Conservation (phyloP, 2,888 invertebrate species). For the Apotomis capreana region DNA sequence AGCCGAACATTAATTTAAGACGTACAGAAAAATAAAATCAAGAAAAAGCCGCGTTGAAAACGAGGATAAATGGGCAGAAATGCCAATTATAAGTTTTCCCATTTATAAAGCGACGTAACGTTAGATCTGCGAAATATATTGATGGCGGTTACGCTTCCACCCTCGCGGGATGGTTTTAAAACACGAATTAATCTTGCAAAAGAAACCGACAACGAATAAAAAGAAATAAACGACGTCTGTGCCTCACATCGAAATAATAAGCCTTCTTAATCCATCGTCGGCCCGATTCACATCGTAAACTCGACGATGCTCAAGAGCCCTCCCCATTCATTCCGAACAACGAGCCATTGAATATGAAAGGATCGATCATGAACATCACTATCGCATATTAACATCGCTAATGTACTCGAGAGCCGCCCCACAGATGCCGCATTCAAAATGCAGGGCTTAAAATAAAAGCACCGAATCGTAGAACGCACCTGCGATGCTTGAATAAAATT, state of each 20-base stretch:
- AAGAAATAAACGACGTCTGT: conserved; percentile 22
- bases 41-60: conserved; percentile 31
- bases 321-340: conserved; percentile 49
- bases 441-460: conserved; percentile 60
- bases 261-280: conserved; percentile 44
- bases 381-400: conserved; percentile 76
- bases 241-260: conserved; percentile 39
- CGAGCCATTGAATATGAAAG: conserved; percentile 60
- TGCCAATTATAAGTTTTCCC: conserved; percentile 40
- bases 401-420: conserved; percentile 64
- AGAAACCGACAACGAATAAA: conserved; percentile 15
- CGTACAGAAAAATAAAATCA: neutral
- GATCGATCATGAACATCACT: conserved; percentile 71
- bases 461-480: conserved; percentile 35
- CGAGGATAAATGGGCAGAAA: conserved; percentile 16
- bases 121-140: conserved; percentile 38
- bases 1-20: too few species aligned
- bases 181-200: conserved; percentile 36
- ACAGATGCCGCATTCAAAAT: conserved; percentile 66
- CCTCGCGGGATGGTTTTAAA: conserved; percentile 18
- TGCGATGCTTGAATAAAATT: conserved; percentile 17
- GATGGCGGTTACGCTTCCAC: conserved; percentile 30
- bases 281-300: conserved; percentile 48
- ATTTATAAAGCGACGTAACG: conserved; percentile 37
- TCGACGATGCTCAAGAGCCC: conserved; percentile 45